These are phyloP conservation scores for Macrophya annulata DNA, from an alignment of 2,888 invertebrate species.

Conservation along the genomic window DNA sequence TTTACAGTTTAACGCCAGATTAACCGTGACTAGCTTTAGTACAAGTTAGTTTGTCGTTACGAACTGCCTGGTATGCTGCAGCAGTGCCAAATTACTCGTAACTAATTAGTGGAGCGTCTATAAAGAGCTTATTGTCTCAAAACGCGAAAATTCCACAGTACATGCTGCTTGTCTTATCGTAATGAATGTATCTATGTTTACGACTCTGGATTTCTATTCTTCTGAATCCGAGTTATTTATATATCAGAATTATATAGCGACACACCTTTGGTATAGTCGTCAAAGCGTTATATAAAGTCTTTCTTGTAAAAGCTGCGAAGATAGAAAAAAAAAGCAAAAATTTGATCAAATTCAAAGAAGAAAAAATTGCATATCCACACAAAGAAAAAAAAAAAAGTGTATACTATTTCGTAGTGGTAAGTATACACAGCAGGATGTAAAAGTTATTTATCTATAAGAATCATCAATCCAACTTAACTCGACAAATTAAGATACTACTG, in stretches of 20 bases:
- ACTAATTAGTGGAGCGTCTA: conserved; percentile 36
- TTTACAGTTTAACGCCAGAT: conserved; percentile 25
- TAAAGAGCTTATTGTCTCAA: background rate
- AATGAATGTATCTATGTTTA: background rate
- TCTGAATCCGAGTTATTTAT: background rate
- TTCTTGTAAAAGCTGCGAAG: background rate
- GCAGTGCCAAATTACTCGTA: conserved; percentile 20
- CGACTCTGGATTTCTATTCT: background rate
- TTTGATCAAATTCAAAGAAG: background rate
- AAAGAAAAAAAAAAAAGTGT: background rate
- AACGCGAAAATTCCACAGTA: background rate
- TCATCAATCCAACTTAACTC: conserved; percentile 24
- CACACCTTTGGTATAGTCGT: background rate
- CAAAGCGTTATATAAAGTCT: background rate
- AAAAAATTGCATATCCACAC: background rate
- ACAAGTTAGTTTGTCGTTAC: conserved; percentile 30
- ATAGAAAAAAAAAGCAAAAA: background rate
- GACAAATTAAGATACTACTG: conserved; percentile 20
- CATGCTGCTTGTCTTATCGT: conserved; percentile 5
- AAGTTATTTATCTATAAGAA: conserved; percentile 6
- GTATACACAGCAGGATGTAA: background rate
- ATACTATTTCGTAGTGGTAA: background rate
- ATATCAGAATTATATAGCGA: background rate
- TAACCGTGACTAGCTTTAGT: conserved; percentile 27
- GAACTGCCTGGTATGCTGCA: conserved; percentile 35